phyloP scores from a whole-genome alignment of 1,140 invertebrate genomes.

The Plectrocnemia conspersa region DNA sequence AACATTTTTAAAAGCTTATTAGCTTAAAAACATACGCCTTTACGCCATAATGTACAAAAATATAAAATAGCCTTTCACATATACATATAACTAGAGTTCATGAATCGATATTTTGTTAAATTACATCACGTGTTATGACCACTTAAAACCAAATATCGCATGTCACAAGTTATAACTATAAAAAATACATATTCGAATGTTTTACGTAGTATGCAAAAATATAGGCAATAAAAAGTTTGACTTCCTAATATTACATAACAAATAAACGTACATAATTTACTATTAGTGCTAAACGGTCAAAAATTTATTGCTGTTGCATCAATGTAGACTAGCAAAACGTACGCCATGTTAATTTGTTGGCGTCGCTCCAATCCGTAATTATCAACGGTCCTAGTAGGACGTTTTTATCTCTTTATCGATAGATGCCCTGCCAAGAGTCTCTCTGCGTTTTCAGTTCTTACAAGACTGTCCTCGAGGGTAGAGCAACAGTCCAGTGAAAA shows the following conservation, averaged over 20 bases:
- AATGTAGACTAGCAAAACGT: conserved; percentile 5
- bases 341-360: conserved; percentile 22
- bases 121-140: too few species aligned
- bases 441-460: conserved; percentile 18
- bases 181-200: too few species aligned
- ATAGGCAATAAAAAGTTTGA: too few species aligned
- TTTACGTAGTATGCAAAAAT: too few species aligned
- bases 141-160: too few species aligned
- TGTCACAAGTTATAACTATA: too few species aligned
- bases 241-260: conserved; percentile 1
- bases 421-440: conserved; percentile 21
- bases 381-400: conserved; percentile 19
- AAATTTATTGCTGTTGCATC: background rate
- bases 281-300: background rate
- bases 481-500: conserved; percentile 19
- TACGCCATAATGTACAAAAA: too few species aligned
- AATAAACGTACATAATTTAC: background rate
- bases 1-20: too few species aligned
- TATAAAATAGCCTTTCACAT: too few species aligned
- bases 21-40: too few species aligned
- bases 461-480: conserved; percentile 10
- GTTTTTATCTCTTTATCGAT: conserved; percentile 28
- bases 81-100: too few species aligned
- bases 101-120: too few species aligned
- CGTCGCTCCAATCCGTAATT: conserved; percentile 23